Percentiles rank a stretch among this genome's conserved stretches.
These are phyloP conservation scores for Microplitis deprimator DNA, from an alignment of 2,888 invertebrate genomes.

Conservation along the genomic window DNA sequence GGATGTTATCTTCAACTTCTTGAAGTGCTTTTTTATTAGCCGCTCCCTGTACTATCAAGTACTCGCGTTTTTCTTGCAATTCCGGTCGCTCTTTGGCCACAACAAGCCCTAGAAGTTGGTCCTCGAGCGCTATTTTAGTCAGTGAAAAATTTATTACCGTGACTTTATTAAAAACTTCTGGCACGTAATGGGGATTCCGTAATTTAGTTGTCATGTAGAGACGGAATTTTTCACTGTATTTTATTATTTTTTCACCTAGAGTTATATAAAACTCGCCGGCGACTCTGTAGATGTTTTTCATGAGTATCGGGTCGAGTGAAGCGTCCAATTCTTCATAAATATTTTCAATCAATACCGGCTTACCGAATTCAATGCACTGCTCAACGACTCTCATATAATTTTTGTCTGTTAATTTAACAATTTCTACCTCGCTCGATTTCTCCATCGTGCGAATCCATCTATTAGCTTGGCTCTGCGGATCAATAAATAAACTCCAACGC, in stretches of 20 bases:
- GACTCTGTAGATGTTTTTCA: constrained; percentile 82
- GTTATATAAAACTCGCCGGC: constrained; percentile 83
- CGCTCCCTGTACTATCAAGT: constrained; percentile 84
- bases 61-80: constrained; percentile 85
- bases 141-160: constrained; percentile 88
- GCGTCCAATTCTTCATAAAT: constrained; percentile 85
- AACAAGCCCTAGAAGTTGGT: constrained; percentile 87
- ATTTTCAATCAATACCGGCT: constrained; percentile 84
- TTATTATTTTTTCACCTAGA: constrained; percentile 84
- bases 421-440: constrained; percentile 79
- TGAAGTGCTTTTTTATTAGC: constrained; percentile 86
- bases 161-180: constrained; percentile 88
- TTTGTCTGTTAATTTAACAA: constrained; percentile 82
- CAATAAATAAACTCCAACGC: constrained; percentile 85
- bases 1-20: constrained; percentile 88
- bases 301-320: constrained; percentile 83
- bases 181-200: constrained; percentile 88
- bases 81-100: constrained; percentile 90
- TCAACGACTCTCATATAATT: constrained; percentile 85
- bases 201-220: constrained; percentile 88
- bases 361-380: constrained; percentile 82
- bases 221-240: constrained; percentile 82
- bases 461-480: constrained; percentile 89
- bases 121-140: constrained; percentile 86
- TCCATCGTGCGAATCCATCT: constrained; percentile 90